phyloP scores from a whole-genome alignment of 2,888 invertebrate species.

The Apoda limacodes region DNA sequence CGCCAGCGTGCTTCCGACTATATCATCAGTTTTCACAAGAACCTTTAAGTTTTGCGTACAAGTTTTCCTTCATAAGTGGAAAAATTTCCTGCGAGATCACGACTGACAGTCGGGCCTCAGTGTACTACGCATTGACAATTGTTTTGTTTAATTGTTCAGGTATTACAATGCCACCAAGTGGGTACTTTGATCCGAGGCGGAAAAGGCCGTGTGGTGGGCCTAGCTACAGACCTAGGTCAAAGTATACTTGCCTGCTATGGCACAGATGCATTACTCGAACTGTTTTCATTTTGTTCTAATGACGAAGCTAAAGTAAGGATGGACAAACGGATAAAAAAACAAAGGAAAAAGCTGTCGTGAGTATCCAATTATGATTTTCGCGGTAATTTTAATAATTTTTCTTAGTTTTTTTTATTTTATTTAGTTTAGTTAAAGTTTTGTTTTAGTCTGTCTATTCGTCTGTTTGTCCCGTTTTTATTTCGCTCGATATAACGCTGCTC shows the following conservation, averaged over 20 bases:
- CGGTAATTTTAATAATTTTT: conserved; percentile 10
- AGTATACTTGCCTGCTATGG: conserved; percentile 86
- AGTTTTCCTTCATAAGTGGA: no score
- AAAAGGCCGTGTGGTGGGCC: conserved; percentile 81
- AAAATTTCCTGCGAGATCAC: no score
- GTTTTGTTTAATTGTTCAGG: conserved; percentile 29
- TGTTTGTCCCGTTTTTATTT: background rate
- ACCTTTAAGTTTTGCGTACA: no score
- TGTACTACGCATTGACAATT: no score
- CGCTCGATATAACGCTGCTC: no score
- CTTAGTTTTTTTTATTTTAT: background rate
- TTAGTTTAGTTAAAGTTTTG: no score
- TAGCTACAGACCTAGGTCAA: conserved; percentile 79
- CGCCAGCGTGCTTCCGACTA: no score
- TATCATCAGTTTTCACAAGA: no score
- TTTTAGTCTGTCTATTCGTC: no score
- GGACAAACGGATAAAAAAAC: conserved; percentile 83
- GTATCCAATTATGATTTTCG: no score
- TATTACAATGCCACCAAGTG: conserved; percentile 78
- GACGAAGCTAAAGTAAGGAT: conserved; percentile 78
- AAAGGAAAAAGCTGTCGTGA: conserved; percentile 69
- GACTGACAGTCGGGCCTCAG: no score
- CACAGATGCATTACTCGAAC: conserved; percentile 82
- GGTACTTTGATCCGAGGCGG: conserved; percentile 85
- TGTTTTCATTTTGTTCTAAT: conserved; percentile 83